phyloP scores from a whole-genome alignment of 1,140 invertebrate species.

The Microplitis demolitor region DNA sequence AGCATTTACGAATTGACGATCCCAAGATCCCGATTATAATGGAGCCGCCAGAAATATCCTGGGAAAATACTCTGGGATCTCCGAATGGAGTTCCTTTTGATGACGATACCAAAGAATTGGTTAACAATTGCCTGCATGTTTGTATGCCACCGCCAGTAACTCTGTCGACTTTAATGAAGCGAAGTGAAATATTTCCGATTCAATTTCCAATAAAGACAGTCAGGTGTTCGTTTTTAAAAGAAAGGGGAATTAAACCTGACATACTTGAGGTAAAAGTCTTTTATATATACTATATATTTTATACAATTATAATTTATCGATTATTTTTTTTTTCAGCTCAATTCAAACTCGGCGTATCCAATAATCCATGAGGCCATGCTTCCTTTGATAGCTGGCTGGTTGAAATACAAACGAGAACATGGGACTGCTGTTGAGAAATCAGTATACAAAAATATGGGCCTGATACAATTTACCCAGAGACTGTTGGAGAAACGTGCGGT shows the following conservation, averaged over 20 bases:
- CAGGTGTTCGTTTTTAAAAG: conserved; percentile 46
- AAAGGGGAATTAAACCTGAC: conserved; percentile 40
- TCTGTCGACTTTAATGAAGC: conserved; percentile 50
- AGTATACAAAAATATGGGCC: conserved; percentile 63
- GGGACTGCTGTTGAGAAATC: conserved; percentile 62
- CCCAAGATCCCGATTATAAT: conserved; percentile 28
- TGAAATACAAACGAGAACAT: conserved; percentile 56
- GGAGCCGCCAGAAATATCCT: conserved; percentile 51
- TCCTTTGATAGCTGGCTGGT: conserved; percentile 53
- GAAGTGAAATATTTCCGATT: conserved; percentile 56
- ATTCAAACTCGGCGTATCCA: conserved; percentile 60
- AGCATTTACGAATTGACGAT: conserved; percentile 29
- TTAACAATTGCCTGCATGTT: conserved; percentile 42
- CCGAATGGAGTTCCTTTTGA: conserved; percentile 50
- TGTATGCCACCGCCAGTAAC: conserved; percentile 40
- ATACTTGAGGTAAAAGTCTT: conserved; percentile 42
- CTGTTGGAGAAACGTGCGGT: conserved; percentile 65
- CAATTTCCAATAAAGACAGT: conserved; percentile 54
- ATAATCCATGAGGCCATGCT: conserved; percentile 59
- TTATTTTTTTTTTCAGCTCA: conserved; percentile 38
- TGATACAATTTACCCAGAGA: conserved; percentile 64
- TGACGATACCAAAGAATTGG: conserved; percentile 47
- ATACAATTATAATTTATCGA: background rate
- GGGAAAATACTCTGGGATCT: conserved; percentile 49
- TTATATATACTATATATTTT: background rate